Base-by-base conservation (phyloP, 2,888 invertebrate species). In the Cosmopolites sordidus region DNA sequence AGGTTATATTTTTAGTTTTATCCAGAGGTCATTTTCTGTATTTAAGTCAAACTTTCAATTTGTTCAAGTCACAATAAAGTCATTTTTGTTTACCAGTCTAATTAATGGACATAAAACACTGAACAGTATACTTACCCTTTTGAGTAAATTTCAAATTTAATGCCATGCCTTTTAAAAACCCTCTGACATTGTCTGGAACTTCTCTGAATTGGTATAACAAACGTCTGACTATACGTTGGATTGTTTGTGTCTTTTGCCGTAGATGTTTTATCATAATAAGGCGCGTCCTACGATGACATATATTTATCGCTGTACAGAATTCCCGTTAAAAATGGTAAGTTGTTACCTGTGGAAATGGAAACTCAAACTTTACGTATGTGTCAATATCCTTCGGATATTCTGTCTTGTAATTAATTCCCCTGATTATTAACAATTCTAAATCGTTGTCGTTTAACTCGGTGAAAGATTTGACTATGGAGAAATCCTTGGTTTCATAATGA, bases 361-460 rank as follows among this genome's bases (percentile, higher is more conserved):
- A 92, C 69, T 96, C 95, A 66, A 89, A 87, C 69, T 88, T 91
- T 9, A 98, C 89, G 69, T 91, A 97, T 0, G 96, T 94, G 67
- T 96, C 94, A 18, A 93, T 80, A 55, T 95, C 93, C 69, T 89
- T 89, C 0, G 92, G 86, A 71, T 89, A 87, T 48, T 83, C 75
- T 41, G 90, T 89, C 72, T 83, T 84, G 75, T 89, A 93, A 63
- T 90, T 90, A 56, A 95, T 84, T 43, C 96, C 96, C 63, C 92
- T 83, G 1, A 93, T 80, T 57, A 96, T 82, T 16, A 82, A 83
- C 61, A 97, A 76, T 76, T 96, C 93, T 64, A 96, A 75, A 67
- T 95, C 94, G 74, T 88, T 89, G 71, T 94, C 95, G 39, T 84
- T 87, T 58, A 97, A 78, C 69, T 97, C 96, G n/a, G 93, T 91